phyloP scores from a whole-genome alignment of 2,113 vertebrate genomes.

The Machaerirhynchus nigripectus region DNA sequence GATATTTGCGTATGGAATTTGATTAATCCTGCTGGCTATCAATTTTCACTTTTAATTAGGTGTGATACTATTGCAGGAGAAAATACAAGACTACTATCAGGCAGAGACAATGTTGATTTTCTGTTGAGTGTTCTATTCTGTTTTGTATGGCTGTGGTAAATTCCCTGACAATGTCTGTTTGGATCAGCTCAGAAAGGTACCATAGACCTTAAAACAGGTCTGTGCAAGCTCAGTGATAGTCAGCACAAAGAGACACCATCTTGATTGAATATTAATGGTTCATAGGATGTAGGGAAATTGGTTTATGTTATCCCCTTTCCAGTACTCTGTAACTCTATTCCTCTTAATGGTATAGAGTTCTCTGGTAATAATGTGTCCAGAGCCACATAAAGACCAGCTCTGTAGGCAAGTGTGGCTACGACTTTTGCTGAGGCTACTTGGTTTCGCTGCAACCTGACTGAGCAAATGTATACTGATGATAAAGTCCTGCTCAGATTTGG shows the following conservation, averaged over 20 bases:
- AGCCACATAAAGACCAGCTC: background rate
- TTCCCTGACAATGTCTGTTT: background rate
- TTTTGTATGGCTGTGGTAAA: background rate
- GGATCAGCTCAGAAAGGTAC: background rate
- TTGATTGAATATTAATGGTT: background rate
- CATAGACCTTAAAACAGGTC: background rate
- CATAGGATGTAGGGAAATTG: background rate
- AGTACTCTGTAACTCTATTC: background rate
- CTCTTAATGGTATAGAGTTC: background rate
- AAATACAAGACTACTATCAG: background rate
- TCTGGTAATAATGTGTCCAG: background rate
- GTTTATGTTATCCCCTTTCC: background rate
- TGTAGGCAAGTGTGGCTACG: background rate
- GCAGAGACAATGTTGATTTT: background rate
- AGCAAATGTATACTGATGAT: background rate
- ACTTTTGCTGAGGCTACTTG: background rate
- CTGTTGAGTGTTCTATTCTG: background rate
- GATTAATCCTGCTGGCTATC: constrained; percentile 64
- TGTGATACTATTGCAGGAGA: background rate
- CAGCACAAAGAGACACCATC: background rate
- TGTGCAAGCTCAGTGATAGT: background rate
- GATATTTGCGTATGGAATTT: constrained; percentile 57
- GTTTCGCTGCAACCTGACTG: background rate
- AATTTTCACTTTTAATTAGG: constrained; percentile 67
- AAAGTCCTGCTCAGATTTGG: background rate